Percentiles rank a stretch among this genome's conserved stretches.
Conservation (phyloP, 23 tunicate genomes). For the Aplidium turbinatum region DNA sequence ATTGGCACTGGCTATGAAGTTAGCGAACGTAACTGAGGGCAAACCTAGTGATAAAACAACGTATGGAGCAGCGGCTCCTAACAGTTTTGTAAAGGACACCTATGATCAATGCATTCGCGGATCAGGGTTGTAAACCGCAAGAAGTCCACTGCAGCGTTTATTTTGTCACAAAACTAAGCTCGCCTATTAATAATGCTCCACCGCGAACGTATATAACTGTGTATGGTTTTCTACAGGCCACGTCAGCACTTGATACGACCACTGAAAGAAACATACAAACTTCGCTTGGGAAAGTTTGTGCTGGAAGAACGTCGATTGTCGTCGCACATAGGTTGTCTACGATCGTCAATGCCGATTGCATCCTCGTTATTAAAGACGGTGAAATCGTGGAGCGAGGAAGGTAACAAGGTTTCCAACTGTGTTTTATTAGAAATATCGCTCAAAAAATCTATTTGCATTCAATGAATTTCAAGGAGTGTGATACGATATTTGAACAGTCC, state of each 20-base stretch:
- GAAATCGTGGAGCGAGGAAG: constrained; percentile 91
- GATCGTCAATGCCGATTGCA: constrained; percentile 79
- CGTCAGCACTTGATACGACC: constrained; percentile 90
- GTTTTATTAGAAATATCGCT: neutral
- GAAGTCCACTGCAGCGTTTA: no score
- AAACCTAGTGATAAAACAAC: no score
- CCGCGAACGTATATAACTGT: neutral
- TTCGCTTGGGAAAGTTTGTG: constrained; percentile 70
- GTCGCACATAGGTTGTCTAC: constrained; percentile 95
- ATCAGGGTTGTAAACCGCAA: no score
- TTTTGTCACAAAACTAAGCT: no score
- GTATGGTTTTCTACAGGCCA: constrained; percentile 71
- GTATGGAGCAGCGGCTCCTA: no score
- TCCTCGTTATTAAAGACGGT: constrained; percentile 90
- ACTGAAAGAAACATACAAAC: constrained; percentile 94
- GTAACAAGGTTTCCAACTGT: constrained; percentile 37
- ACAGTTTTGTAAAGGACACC: no score
- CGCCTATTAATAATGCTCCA: no score
- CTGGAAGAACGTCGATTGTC: constrained; percentile 80
- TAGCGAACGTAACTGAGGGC: no score
- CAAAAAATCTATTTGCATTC: neutral
- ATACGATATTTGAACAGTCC: no score
- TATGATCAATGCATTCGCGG: no score
- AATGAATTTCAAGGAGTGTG: no score
- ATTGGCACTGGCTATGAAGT: no score